Evolutionary conservation across 2,888 invertebrate species (phyloP).

Genomic region (Hedychridium roseum): DNA sequence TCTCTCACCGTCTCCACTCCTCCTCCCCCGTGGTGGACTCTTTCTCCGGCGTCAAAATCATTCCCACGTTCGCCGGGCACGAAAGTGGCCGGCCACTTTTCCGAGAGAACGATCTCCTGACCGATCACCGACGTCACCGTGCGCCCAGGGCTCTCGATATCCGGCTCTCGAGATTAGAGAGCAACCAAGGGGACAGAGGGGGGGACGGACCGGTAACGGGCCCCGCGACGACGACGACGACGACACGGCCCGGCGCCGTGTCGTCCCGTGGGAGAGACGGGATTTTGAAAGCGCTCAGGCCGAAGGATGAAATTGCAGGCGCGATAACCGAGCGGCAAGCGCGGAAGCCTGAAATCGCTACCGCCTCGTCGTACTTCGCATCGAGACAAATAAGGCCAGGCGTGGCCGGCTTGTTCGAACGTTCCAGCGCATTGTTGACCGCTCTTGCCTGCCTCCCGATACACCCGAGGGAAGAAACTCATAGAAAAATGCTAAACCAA

Average conservation of each 20-base stretch:
- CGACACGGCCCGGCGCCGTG: constrained; percentile 17
- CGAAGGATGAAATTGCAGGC: constrained; percentile 40
- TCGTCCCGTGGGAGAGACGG: constrained; percentile 33
- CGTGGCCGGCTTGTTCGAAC: no score
- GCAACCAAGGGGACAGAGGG: constrained; percentile 29
- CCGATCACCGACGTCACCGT: constrained; percentile 43
- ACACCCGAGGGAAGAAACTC: no score
- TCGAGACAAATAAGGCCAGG: no score
- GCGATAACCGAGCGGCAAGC: constrained; percentile 22
- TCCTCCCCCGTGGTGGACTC: constrained; percentile 12
- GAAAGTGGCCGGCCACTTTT: constrained; percentile 43
- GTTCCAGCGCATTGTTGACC: no score
- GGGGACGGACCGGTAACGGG: constrained; percentile 22
- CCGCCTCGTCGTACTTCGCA: constrained; percentile 1
- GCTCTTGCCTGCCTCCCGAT: no score
- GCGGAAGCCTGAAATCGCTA: constrained; percentile 17
- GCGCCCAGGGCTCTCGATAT: constrained; percentile 44
- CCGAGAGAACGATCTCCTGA: constrained; percentile 40
- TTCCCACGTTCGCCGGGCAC: constrained; percentile 44
- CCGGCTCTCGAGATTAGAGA: constrained; percentile 42
- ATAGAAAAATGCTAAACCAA: no score
- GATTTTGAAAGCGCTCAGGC: constrained; percentile 39
- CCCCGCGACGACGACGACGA: neutral
- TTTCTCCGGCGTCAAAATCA: constrained; percentile 43
- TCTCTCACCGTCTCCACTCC: constrained; percentile 1